Conservation (phyloP, 2,888 invertebrate genomes). For the Eristalis tenax region DNA sequence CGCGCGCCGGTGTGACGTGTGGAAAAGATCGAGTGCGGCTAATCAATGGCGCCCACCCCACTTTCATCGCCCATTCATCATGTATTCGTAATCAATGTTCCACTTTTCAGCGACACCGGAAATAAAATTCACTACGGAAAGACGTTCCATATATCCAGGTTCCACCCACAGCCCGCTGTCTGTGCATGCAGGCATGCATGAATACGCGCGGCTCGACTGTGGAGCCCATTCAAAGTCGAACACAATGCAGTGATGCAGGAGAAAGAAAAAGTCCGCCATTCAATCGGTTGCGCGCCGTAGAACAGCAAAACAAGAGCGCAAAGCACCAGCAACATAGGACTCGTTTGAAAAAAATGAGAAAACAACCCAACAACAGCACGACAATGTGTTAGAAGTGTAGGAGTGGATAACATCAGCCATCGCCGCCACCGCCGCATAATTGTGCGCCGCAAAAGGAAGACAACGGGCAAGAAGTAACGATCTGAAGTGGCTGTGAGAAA, state of each 20-base stretch:
- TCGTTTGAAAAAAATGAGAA: neutral
- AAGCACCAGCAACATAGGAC: neutral
- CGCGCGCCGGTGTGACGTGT: neutral
- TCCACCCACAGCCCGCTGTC: slow-evolving; percentile 13
- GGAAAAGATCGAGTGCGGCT: slow-evolving; percentile 14
- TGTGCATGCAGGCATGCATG: neutral
- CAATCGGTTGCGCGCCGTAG: slow-evolving; percentile 19
- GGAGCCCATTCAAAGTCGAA: slow-evolving; percentile 31
- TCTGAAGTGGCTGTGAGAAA: slow-evolving; percentile 17
- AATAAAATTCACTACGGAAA: slow-evolving; percentile 61
- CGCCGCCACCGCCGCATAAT: slow-evolving; percentile 21
- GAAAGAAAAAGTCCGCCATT: slow-evolving; percentile 5
- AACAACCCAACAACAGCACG: slow-evolving; percentile 17
- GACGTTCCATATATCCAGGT: slow-evolving; percentile 41
- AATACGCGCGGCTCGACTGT: neutral
- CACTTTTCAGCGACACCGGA: slow-evolving; percentile 66
- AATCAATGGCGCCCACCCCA: slow-evolving; percentile 38
- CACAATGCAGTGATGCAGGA: slow-evolving; percentile 12
- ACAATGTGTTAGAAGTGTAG: slow-evolving; percentile 30
- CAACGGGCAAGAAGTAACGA: slow-evolving; percentile 8
- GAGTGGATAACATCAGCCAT: slow-evolving; percentile 50
- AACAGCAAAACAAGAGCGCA: neutral
- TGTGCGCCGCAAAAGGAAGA: slow-evolving; percentile 18
- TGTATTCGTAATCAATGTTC: slow-evolving; percentile 41
- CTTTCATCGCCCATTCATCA: neutral